phyloP scores from a whole-genome alignment of 2,888 invertebrate genomes.

The Lithophane socia region DNA sequence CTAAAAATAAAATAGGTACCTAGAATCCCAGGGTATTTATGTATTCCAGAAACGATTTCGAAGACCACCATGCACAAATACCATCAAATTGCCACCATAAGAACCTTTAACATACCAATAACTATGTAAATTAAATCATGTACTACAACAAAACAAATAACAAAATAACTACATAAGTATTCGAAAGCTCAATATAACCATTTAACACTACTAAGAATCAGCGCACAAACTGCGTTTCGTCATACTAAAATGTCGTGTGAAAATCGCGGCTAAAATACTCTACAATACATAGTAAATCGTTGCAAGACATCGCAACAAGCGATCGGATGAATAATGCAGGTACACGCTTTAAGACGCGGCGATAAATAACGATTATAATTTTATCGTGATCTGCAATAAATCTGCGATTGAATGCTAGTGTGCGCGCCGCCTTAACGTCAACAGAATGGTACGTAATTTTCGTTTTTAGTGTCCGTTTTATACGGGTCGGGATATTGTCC shows the following conservation, averaged over 20 bases:
- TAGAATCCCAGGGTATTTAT: background rate
- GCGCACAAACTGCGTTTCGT: slow-evolving; percentile 66
- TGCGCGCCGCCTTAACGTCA: slow-evolving; percentile 66
- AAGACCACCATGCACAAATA: slow-evolving; percentile 10
- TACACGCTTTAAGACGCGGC: slow-evolving; percentile 77
- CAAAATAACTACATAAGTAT: slow-evolving; percentile 59
- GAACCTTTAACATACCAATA: background rate
- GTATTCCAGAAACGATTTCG: background rate
- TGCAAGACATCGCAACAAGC: slow-evolving; percentile 77
- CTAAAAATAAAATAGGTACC: background rate
- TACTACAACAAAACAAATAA: slow-evolving; percentile 29
- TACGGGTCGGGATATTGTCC: slow-evolving; percentile 54
- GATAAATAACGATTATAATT: slow-evolving; percentile 89
- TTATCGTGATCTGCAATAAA: slow-evolving; percentile 87
- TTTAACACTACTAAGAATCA: slow-evolving; percentile 65
- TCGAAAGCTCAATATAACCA: slow-evolving; percentile 58
- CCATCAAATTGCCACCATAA: background rate
- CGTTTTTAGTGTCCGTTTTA: slow-evolving; percentile 68
- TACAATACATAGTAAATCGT: slow-evolving; percentile 83
- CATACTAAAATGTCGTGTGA: slow-evolving; percentile 75
- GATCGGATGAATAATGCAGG: slow-evolving; percentile 86
- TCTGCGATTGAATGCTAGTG: slow-evolving; percentile 79
- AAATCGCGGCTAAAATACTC: slow-evolving; percentile 70
- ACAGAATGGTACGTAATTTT: slow-evolving; percentile 76
- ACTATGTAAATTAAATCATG: slow-evolving; percentile 35